Evolutionary conservation across 2,888 invertebrate species (phyloP).

Genomic region (Diadromus collaris): DNA sequence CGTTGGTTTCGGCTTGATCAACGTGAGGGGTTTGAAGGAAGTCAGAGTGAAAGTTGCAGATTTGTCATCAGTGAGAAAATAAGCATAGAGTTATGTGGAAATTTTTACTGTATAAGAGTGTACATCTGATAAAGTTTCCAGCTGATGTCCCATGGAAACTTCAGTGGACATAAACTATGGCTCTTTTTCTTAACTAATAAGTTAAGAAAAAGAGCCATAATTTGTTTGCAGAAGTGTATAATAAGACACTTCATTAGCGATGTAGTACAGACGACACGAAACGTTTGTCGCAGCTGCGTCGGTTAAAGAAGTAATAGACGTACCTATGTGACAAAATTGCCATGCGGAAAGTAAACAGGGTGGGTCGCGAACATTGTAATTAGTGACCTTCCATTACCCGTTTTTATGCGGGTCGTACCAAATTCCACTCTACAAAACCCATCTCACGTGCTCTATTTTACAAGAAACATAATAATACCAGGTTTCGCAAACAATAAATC

Average conservation of each 20-base stretch:
- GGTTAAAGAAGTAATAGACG: neutral
- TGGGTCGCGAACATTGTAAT: neutral
- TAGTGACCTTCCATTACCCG: neutral
- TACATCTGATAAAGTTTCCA: no score
- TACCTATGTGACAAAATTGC: neutral
- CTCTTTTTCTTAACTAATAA: no score
- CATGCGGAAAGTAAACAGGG: neutral
- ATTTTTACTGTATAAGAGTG: no score
- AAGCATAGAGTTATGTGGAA: no score
- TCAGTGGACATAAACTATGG: no score
- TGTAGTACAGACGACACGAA: neutral
- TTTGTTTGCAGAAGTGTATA: no score
- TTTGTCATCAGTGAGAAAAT: neutral
- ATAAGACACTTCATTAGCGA: neutral
- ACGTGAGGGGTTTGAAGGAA: no score
- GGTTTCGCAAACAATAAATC: neutral
- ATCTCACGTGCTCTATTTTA: neutral
- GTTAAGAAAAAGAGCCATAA: no score
- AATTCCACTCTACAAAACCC: neutral
- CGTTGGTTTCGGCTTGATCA: no score
- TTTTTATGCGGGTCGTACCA: constrained; percentile 5
- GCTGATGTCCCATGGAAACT: no score
- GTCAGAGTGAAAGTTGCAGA: neutral
- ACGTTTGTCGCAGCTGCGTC: neutral
- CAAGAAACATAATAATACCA: neutral